Evolutionary conservation across 1,140 invertebrate genomes (phyloP).

Genomic region (Rhopalosiphum maidis): DNA sequence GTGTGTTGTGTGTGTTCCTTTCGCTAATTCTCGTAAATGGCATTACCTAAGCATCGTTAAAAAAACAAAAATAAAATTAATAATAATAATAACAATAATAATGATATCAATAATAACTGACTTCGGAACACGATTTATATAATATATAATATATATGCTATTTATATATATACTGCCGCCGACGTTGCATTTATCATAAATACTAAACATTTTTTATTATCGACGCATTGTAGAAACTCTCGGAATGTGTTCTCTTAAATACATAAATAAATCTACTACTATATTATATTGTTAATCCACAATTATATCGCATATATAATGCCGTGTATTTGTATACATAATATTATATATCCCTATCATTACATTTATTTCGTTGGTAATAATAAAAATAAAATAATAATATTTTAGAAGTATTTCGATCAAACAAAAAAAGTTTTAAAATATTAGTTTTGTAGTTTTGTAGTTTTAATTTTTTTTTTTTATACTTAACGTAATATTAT

Average conservation of each 20-base stretch:
- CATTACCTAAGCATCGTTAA: neutral
- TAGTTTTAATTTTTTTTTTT: slow-evolving; percentile 36
- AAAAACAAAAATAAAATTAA: neutral
- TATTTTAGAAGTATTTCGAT: slow-evolving; percentile 2
- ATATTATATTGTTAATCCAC: neutral
- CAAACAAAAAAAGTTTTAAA: neutral
- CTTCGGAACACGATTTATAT: neutral
- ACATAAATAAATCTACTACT: neutral
- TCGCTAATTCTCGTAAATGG: neutral
- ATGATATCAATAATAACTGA: neutral
- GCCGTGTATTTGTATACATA: no score
- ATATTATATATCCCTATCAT: neutral
- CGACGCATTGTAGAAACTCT: neutral
- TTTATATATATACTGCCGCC: slow-evolving; percentile 27
- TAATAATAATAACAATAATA: neutral
- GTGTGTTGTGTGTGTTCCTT: neutral
- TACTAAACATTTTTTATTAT: neutral
- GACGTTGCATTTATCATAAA: slow-evolving; percentile 45
- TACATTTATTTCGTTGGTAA: neutral
- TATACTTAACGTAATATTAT: slow-evolving; percentile 52
- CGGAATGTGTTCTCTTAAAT: slow-evolving; percentile 3
- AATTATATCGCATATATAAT: neutral
- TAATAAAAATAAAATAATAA: slow-evolving; percentile 9
- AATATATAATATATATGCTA: neutral
- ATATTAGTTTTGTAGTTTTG: slow-evolving; percentile 47